Evolutionary conservation across 2,113 vertebrate genomes (phyloP).

Genomic region (Actenoides lindsayi): DNA sequence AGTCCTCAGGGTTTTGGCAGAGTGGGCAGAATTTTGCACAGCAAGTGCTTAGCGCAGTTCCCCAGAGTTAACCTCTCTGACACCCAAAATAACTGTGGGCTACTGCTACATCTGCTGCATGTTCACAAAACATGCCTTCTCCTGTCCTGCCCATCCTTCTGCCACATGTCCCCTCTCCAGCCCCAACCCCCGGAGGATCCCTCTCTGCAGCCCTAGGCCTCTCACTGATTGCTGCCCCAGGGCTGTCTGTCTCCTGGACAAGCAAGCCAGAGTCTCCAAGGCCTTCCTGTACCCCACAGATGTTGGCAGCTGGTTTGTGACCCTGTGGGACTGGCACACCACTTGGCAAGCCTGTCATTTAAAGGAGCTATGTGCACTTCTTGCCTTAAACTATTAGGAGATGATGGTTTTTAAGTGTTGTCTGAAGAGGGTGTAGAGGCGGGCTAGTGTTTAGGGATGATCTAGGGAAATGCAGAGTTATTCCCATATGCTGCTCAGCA

Average conservation of each 20-base stretch:
- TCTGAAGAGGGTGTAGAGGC: not conserved
- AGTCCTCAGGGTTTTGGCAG: not conserved
- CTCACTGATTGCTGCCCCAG: not conserved
- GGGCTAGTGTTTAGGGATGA: not conserved
- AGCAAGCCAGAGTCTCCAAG: not conserved
- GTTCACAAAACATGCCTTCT: not conserved
- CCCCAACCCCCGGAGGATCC: not conserved
- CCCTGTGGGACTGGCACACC: not conserved
- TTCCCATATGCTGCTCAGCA: not conserved
- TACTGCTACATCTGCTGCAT: not conserved
- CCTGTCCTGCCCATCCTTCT: not conserved
- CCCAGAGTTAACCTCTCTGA: not conserved
- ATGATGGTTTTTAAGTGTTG: not conserved
- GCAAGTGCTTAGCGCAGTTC: not conserved
- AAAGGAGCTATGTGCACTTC: not conserved
- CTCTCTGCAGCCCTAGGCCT: not conserved
- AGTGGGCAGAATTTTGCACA: not conserved
- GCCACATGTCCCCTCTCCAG: rapidly evolving
- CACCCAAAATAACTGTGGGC: not conserved
- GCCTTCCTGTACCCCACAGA: not conserved
- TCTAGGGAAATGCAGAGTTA: not conserved
- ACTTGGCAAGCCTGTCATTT: not conserved
- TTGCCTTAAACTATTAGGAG: not conserved
- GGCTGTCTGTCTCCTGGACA: not conserved
- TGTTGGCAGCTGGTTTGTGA: not conserved